phyloP scores from a whole-genome alignment of 64 coral and sea anemone genomes.

The Actinia tenebrosa region DNA sequence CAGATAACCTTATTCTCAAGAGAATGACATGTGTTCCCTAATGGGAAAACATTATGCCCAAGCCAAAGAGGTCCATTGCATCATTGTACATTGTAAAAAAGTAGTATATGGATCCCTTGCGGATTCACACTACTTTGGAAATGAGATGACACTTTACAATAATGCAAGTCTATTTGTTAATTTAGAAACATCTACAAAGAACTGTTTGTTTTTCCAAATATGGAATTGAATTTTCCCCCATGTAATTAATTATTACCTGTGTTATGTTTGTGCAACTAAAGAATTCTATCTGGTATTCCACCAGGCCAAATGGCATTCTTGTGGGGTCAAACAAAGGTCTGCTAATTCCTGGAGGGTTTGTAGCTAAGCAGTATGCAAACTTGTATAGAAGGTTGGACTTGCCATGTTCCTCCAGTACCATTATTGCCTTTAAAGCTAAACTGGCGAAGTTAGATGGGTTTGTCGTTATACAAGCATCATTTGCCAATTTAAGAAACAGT shows the following conservation, averaged over 20 bases:
- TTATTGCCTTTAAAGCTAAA: slow-evolving; percentile 35
- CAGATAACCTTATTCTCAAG: neutral
- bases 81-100: neutral
- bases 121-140: too few relatives aligned
- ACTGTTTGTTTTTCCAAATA: neutral
- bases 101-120: neutral
- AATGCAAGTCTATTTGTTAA: neutral
- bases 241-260: slow-evolving; percentile 26
- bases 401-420: slow-evolving; percentile 15
- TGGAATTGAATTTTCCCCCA: too few relatives aligned
- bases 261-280: slow-evolving; percentile 56
- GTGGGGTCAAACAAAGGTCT: slow-evolving; percentile 15
- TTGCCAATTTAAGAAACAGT: slow-evolving; percentile 31
- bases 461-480: slow-evolving; percentile 13
- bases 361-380: slow-evolving; percentile 50
- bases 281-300: slow-evolving; percentile 71
- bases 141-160: neutral
- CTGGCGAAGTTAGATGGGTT: slow-evolving; percentile 41
- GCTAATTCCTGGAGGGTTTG: neutral
- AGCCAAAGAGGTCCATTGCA: neutral
- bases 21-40: neutral
- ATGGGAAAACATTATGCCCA: neutral
- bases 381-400: slow-evolving; percentile 59
- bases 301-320: slow-evolving; percentile 64
- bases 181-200: neutral